These are phyloP conservation scores for Drosophila anomelani DNA, from an alignment of 2,888 invertebrate species.

Conservation along the genomic window DNA sequence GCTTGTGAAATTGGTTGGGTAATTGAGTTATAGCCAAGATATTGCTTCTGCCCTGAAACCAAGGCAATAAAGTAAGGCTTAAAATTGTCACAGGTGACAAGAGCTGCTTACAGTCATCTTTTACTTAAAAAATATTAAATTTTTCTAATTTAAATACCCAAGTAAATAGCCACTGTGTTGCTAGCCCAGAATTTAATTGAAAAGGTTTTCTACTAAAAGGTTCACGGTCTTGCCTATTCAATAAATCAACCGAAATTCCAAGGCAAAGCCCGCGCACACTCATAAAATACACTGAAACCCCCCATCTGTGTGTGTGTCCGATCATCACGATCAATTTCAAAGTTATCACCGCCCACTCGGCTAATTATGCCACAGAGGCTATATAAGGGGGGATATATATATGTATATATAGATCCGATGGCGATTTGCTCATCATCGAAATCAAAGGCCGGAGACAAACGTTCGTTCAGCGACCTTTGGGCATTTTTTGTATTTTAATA, in stretches of 20 bases:
- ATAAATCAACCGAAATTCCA: conserved; percentile 27
- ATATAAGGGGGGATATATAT: conserved; percentile 24
- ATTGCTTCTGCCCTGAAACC: conserved; percentile 5
- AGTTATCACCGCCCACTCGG: conserved; percentile 44
- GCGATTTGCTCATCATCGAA: conserved; percentile 38
- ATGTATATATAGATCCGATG: conserved; percentile 8
- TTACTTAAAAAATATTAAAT: background rate
- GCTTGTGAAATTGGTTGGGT: conserved; percentile 40
- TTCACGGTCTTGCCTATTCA: conserved; percentile 31
- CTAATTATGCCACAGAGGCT: conserved; percentile 41
- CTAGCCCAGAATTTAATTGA: conserved; percentile 3
- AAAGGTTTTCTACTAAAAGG: conserved; percentile 29
- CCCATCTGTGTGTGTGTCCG: background rate
- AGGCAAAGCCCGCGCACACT: conserved; percentile 25
- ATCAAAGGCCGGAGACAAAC: conserved; percentile 61
- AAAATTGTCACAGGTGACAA: background rate
- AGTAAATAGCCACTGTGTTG: background rate
- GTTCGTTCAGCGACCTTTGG: conserved; percentile 76
- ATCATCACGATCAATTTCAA: conserved; percentile 45
- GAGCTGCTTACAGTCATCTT: background rate
- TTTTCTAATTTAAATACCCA: background rate
- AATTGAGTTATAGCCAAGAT: conserved; percentile 29
- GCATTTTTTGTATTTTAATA: conserved; percentile 35
- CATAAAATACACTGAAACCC: conserved; percentile 4
- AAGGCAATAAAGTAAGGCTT: background rate